Conservation (phyloP, 2,113 vertebrate species). For the Marcusenius ussheri region DNA sequence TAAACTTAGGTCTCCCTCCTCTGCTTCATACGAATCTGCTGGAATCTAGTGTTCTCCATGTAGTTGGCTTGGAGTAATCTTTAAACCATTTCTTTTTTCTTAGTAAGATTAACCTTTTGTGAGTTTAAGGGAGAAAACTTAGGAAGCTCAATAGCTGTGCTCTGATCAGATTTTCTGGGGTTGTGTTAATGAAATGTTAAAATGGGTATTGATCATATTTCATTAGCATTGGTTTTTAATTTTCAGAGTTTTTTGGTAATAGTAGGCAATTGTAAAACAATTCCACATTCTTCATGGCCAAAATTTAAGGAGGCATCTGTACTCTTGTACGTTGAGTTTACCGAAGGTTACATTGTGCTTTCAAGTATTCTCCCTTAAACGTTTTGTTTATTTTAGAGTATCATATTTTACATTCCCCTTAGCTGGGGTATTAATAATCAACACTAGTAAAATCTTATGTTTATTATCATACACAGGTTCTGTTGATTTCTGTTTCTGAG, state of each 20-base stretch:
- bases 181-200: background rate
- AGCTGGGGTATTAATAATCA: conserved; percentile 80
- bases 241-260: background rate
- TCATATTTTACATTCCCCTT: conserved; percentile 88
- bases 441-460: conserved; percentile 97
- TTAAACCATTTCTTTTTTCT: conserved; percentile 75
- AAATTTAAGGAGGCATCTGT: background rate
- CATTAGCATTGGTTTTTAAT: background rate
- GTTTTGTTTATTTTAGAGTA: conserved; percentile 72
- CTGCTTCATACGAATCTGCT: conserved; percentile 91
- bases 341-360: conserved; percentile 55
- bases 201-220: background rate
- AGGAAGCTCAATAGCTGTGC: conserved; percentile 36
- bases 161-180: background rate
- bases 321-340: conserved; percentile 20
- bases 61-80: conserved; percentile 94
- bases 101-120: conserved; percentile 73
- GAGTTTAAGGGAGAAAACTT: conserved; percentile 90
- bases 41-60: conserved; percentile 92
- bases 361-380: conserved; percentile 95
- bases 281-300: background rate
- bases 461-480: conserved; percentile 98
- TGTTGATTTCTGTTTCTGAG: conserved; percentile 99
- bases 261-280: background rate
- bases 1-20: conserved; percentile 92